phyloP scores from a whole-genome alignment of 53 echinoderm and acorn worm genomes.

The Antedon mediterranea region DNA sequence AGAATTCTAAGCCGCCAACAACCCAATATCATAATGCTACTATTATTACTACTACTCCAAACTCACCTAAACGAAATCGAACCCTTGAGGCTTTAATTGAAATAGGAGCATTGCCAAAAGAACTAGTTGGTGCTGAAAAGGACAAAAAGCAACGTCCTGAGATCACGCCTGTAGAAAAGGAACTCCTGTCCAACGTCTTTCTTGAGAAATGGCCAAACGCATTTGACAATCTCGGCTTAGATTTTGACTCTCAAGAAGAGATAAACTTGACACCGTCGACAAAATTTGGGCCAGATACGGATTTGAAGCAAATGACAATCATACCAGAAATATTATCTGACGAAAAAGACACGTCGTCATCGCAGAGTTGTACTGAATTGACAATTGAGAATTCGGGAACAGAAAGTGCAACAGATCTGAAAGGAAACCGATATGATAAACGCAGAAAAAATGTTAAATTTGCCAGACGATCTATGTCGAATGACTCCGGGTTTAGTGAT shows the following conservation, averaged over 20 bases:
- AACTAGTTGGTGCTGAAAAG: neutral
- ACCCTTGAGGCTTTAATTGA: slow-evolving; percentile 22
- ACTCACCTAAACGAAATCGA: slow-evolving; percentile 2
- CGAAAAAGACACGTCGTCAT: neutral
- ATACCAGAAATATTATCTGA: neutral
- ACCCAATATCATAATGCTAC: slow-evolving; percentile 3
- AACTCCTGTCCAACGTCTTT: neutral
- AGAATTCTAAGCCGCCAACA: neutral
- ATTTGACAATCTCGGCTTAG: neutral
- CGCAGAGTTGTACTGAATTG: neutral
- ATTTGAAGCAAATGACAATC: no score
- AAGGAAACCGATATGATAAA: neutral
- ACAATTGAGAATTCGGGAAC: neutral
- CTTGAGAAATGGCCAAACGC: neutral
- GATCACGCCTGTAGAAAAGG: neutral
- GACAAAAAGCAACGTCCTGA: neutral
- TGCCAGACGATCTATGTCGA: neutral
- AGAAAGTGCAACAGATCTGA: neutral
- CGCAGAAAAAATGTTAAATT: neutral
- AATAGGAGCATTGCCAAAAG: slow-evolving; percentile 21
- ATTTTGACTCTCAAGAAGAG: neutral
- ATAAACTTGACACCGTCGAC: neutral
- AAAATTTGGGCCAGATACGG: no score
- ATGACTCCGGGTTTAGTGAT: neutral
- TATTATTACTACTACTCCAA: neutral